phyloP scores from a whole-genome alignment of 2,888 invertebrate genomes.

The Phytoseiulus persimilis region DNA sequence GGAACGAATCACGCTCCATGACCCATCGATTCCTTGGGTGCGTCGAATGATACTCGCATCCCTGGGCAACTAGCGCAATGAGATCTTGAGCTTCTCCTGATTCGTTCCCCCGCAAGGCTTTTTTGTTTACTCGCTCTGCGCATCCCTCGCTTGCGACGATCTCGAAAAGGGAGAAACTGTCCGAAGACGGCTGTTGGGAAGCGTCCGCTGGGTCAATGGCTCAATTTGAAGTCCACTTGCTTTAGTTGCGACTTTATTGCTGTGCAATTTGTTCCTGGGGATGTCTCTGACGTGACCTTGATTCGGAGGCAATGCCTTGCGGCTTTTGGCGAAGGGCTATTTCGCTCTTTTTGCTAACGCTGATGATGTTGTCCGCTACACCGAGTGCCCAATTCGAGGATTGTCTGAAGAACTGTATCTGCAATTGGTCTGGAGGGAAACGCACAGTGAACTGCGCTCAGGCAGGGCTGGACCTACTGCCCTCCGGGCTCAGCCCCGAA shows the following conservation, averaged over 20 bases:
- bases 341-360: not conserved
- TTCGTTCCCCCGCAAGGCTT: too few relatives aligned
- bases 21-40: too few relatives aligned
- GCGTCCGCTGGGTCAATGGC: not conserved
- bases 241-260: not conserved
- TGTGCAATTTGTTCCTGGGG: not conserved
- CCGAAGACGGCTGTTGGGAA: too few relatives aligned
- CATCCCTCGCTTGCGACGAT: too few relatives aligned
- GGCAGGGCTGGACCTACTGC: conserved; percentile 43
- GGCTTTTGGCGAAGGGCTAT: not conserved
- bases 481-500: conserved; percentile 43
- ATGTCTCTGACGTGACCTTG: not conserved
- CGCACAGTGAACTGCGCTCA: conserved; percentile 45
- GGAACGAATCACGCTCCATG: too few relatives aligned
- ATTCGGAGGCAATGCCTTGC: not conserved
- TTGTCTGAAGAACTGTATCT: conserved; percentile 44
- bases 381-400: not conserved
- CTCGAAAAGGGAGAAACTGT: too few relatives aligned
- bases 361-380: not conserved
- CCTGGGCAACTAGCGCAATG: too few relatives aligned
- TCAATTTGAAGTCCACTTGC: not conserved
- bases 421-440: conserved; percentile 46
- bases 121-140: too few relatives aligned
- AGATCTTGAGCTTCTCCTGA: too few relatives aligned
- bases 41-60: too few relatives aligned